A percentile compares a stretch with the other conserved stretches of the same genome.
Conservation (phyloP, 1,140 invertebrate genomes). For the Helicoverpa zea region DNA sequence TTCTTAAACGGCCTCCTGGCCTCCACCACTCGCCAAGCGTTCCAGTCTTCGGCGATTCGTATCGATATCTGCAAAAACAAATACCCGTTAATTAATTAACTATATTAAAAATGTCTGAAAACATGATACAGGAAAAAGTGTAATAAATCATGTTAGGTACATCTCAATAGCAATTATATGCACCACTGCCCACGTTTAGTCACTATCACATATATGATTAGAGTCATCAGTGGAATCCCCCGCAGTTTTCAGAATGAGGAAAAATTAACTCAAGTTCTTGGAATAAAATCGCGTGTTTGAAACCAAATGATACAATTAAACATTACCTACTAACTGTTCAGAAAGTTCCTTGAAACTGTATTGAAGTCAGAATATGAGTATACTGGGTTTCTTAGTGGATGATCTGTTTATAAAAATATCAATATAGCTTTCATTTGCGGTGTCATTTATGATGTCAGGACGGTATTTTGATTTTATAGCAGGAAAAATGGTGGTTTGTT, state of each 20-base stretch:
- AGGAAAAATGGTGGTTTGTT: no score
- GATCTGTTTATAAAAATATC: no score
- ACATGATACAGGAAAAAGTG: background rate
- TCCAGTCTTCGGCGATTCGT: no score
- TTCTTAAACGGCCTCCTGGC: no score
- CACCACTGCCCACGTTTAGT: conserved; percentile 1
- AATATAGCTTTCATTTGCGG: no score
- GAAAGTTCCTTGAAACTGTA: background rate
- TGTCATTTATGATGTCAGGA: no score
- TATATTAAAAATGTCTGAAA: background rate
- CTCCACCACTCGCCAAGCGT: no score
- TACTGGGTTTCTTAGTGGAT: no score
- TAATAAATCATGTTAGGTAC: background rate
- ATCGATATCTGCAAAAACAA: no score
- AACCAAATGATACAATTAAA: background rate
- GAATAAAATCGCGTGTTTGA: conserved; percentile 10
- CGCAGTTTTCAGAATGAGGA: conserved; percentile 44
- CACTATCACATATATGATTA: conserved; percentile 3
- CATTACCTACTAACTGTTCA: background rate
- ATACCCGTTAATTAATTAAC: no score
- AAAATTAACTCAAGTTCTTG: conserved; percentile 9
- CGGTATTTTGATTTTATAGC: no score
- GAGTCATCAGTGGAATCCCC: conserved; percentile 14
- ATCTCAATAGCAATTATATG: background rate
- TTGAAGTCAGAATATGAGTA: no score